phyloP scores from a whole-genome alignment of 1,140 invertebrate species.

The Aphelenchoides avenae region DNA sequence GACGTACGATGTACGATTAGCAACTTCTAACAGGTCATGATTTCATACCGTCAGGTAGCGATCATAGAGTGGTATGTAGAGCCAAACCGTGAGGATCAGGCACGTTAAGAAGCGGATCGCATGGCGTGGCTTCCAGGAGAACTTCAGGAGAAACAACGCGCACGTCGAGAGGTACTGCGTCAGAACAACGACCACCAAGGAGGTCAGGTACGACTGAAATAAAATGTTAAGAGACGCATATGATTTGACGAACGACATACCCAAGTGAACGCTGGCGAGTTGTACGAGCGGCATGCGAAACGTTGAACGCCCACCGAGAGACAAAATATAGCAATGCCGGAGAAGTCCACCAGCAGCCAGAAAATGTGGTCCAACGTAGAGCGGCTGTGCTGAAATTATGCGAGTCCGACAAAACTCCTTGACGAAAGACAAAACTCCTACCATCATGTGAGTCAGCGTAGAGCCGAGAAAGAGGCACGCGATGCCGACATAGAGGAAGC shows the following conservation, averaged over 20 bases:
- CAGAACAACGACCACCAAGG: slow-evolving; percentile 13
- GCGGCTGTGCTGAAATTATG: slow-evolving; percentile 12
- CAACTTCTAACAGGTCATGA: too few species aligned
- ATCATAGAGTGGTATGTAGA: slow-evolving; percentile 12
- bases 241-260: slow-evolving; percentile 9
- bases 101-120: slow-evolving; percentile 17
- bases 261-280: slow-evolving; percentile 16
- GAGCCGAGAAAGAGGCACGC: slow-evolving; percentile 35
- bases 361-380: slow-evolving; percentile 43
- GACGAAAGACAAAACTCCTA: slow-evolving; percentile 4
- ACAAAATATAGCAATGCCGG: slow-evolving; percentile 42
- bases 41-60: slow-evolving; percentile 17
- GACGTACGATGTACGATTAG: too few species aligned
- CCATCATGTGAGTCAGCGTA: slow-evolving; percentile 38
- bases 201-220: slow-evolving; percentile 25
- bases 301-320: slow-evolving; percentile 43
- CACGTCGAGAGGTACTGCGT: slow-evolving; percentile 18
- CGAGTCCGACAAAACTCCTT: not conserved
- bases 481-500: slow-evolving; percentile 37
- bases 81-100: slow-evolving; percentile 19
- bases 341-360: slow-evolving; percentile 47
- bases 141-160: slow-evolving; percentile 25
- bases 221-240: slow-evolving; percentile 4
- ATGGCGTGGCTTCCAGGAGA: slow-evolving; percentile 12
- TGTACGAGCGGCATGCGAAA: slow-evolving; percentile 7